Base-by-base conservation (phyloP, 2,797 vertebrate genomes). In the Chelonia mydas region DNA sequence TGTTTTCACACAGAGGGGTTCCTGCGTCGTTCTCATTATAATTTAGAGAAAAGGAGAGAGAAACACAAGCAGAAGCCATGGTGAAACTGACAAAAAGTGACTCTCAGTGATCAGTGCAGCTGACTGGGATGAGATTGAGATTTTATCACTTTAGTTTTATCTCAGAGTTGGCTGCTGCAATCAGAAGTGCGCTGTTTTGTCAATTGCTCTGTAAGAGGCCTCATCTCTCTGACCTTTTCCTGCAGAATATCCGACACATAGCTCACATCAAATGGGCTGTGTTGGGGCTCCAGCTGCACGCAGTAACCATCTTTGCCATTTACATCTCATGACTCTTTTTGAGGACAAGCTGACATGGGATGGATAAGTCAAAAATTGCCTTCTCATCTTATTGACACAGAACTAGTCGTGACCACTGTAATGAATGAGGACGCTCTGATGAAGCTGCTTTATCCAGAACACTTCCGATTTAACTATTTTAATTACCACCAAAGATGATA, bases 381-480 rank as follows among this genome's bases (percentile, higher is more conserved):
- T 90, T 76, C 84, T 93, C 91, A 2, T 89, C 97, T 94, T 96
- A 97, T 96, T 97, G 97, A 95, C 88, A 96, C 95, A 95, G 96
- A 91, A 97, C 89, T 53, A 53, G 51, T 96, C 93, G 94, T 83
- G 82, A 97, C 79, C 61, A 59, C 93, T 94, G 86, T 95, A 94
- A 96, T 96, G 96, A 97, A 95, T 89, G 95, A 97, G 94, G 95
- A 96, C 97, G 91, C 88, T 89, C 85, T 96, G 96, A 97, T 96
- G 92, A 96, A 90, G 72, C 86, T 86, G 91, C 91, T 96, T 96
- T 96, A 94, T 96, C 74, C 92, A 97, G 19, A 68, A 93, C 90
- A 93, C 93, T 95, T 94, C 83, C 90, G 61, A 97, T 94, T 95
- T 96, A 96, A 96, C 94, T 96, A 90, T 92, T 96, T 96, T 90